Base-by-base conservation (phyloP, 1,140 invertebrate genomes). In the Anastrepha ludens region DNA sequence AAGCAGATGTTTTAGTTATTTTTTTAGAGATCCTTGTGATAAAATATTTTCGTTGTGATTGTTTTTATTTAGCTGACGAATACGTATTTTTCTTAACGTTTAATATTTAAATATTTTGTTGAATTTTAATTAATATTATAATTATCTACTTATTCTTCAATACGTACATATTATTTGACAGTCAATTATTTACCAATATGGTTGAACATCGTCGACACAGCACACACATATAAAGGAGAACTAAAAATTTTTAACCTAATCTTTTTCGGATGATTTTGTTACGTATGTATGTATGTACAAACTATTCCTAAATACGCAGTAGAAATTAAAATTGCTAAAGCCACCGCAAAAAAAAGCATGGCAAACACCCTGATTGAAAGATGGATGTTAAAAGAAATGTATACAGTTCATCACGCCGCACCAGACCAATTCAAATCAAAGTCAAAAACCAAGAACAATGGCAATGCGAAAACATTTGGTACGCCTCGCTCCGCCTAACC, bases 221-320 rank as follows among this genome's bases (percentile, higher is more conserved):
- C 39, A 74, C 44, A 11, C 4, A 74, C 44, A 55, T 11, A 55
- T 55, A 55, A 55, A 2, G 11, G 6, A 55, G 39, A 74, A 47
- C 39, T 41, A 74, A 74, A 15, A 74, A 41, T 41, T 47, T 87
- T 87, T 55, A 87, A 87, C n/a, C 11, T 29, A 87, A 70, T 70
- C 20, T 70, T 55, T 5, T 81, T 13, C 17, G 17, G 81, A 41
- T 65, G 47, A 65, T 58, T 86, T 86, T 86, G 5, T 64, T 86
- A 29, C 29, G 29, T 29, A 29, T 29, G 29, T 29, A 29, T 29
- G 29, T 29, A 86, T 50, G 20, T 47, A 86, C 29, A 86, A 86
- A 86, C 41, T 62, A 62, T 55, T 81, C 20, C 47, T 20, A 81
- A 55, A 55, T 81, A 81, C 74, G 74, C 74, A 81, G 74, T 81